Evolutionary conservation across 1,140 invertebrate genomes (phyloP), one percentile per base, ranked within the genome.

Genomic region (Phocides pigmalion): DNA sequence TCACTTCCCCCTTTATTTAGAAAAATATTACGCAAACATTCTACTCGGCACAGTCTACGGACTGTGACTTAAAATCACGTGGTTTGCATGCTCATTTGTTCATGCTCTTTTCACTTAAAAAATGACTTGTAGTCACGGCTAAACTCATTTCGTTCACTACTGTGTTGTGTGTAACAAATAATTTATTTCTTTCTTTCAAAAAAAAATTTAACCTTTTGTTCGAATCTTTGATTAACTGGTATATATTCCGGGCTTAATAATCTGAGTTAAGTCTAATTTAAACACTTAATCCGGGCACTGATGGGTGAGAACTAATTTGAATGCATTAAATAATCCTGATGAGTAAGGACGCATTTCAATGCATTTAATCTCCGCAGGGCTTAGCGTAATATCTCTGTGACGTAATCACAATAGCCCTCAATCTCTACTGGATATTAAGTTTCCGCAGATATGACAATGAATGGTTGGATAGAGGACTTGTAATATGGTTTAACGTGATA

Each of bases 341-440:
- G 41, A 58, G 22, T 58, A 20, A 22, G 44, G 44, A 47, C 19
- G 44, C 17, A 20, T 47, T 47, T 50, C 47, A 54, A 54, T 32
- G 51, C 53, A 58, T 59, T 51, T 56, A 62, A 66, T 65, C 63
- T 22, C 32, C 25, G 5, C 44, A 15, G 39, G 41, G 62, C 50
- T 54, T 53, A 37, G 50, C 41, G 50, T 37, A 37, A 64, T 56
- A 64, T 39, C 28, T 37, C 51, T 46, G 37, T 54, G 54, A 64
- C 49, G 44, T 64, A 41, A 46, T 28, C 41, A 54, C 50, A 37
- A 64, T 64, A 17, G 41, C 54, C 22, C 54, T 59, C 54, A 59
- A 47, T 59, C 25, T 59, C 54, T 49, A 49, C 16, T 39, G 61
- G 73, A 76, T 76, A 72, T 75, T 75, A 76, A 72, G 73, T 72